Base-by-base conservation (phyloP, 2,888 invertebrate species). In the Pilophorus perplexus region DNA sequence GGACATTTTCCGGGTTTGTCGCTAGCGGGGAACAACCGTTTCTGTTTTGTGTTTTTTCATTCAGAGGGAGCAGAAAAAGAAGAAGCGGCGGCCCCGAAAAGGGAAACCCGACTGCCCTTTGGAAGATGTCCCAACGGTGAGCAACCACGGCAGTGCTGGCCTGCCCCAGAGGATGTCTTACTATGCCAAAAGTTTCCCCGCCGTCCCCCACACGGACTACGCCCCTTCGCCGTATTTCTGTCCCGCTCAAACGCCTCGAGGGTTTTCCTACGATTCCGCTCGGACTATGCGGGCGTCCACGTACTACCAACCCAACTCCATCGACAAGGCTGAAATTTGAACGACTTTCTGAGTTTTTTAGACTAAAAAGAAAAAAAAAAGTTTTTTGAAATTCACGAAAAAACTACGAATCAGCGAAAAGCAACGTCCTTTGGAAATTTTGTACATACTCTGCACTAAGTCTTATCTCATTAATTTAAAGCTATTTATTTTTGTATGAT, bases 281-380 rank as follows among this genome's bases (percentile, higher is more conserved):
- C 55, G 67, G 25, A 64, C 68, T 6, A 59, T 69, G 28, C 40
- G 67, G 33, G 67, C 67, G 20, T 59, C 68, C 18, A 62, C 66
- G 14, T 71, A 68, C 65, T 72, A 72, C 59, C 72, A 72, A 65
- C 72, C 72, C n/a, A 69, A 72, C 62, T 72, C 72, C 64, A 68
- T 72, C 46, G 72, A 72, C 64, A 72, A 71, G 55, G 72, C 72
- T 23, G 72, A 72, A 62, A 72, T 72, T 57, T 66, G 38, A 66
- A 42, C 5, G 14, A 42, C 12, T 33, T 33, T 33, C 12, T 33
- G 33, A 33, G 12, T 33, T 8, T 8, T 10, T 10, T 14, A 42
- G 14, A 42, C 14, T n/a, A 10, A 42, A 42, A 42, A 42, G 14
- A 42, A 10, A 42, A 42, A 42, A 6, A 14, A 42, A 42, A 42